These are phyloP conservation scores for Aphis gossypii DNA, from an alignment of 1,140 invertebrate species.

Conservation along the genomic window DNA sequence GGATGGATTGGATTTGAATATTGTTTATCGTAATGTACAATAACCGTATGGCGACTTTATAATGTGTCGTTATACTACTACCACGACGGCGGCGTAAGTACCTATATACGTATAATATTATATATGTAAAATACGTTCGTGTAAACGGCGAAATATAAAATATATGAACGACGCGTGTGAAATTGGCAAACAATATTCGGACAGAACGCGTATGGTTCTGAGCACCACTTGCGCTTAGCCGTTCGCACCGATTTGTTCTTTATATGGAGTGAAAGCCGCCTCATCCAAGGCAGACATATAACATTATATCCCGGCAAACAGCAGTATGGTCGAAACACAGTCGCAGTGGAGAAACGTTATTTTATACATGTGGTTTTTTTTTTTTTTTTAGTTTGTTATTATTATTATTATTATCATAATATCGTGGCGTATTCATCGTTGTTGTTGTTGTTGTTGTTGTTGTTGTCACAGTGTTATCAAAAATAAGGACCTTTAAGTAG, in stretches of 20 bases:
- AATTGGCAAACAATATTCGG: slow-evolving; percentile 26
- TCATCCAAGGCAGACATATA: slow-evolving; percentile 49
- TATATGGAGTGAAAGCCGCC: slow-evolving; percentile 58
- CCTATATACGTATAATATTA: too few species aligned
- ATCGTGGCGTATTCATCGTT: background rate
- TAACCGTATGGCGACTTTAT: background rate
- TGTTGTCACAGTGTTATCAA: background rate
- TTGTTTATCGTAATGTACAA: background rate
- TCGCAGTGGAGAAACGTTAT: slow-evolving; percentile 22
- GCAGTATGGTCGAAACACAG: slow-evolving; percentile 29
- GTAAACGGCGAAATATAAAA: background rate
- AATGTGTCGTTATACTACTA: background rate
- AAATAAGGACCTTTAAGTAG: background rate
- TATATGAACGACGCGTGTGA: background rate
- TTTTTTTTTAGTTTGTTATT: slow-evolving; percentile 57
- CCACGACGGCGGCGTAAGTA: background rate
- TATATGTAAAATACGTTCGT: too few species aligned
- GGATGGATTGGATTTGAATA: background rate
- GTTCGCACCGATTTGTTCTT: slow-evolving; percentile 53
- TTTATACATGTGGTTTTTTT: slow-evolving; percentile 53
- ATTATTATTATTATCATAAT: background rate
- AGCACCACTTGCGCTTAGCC: slow-evolving; percentile 52
- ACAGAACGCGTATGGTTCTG: slow-evolving; percentile 7
- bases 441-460: background rate
- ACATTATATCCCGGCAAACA: slow-evolving; percentile 21